These are phyloP conservation scores for Eugnorisma glareosa DNA, from an alignment of 2,888 invertebrate species.

Conservation along the genomic window DNA sequence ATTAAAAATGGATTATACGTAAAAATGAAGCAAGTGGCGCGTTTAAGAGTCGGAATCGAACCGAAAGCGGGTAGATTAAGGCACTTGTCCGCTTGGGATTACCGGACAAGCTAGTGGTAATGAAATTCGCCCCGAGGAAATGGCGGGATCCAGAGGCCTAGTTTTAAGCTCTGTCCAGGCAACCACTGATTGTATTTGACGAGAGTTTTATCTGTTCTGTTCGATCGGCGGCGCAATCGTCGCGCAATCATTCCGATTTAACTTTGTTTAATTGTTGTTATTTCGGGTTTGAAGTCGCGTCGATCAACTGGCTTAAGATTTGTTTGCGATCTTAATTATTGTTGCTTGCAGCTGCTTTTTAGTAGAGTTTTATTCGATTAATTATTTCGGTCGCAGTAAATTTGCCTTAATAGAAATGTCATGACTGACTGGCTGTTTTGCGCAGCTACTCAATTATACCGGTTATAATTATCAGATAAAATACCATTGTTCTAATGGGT, in stretches of 20 bases:
- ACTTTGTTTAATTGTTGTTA: slow-evolving; percentile 83
- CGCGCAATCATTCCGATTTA: slow-evolving; percentile 80
- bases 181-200: slow-evolving; percentile 89
- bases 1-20: slow-evolving; percentile 89
- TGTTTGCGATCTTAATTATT: slow-evolving; percentile 67
- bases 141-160: slow-evolving; percentile 85
- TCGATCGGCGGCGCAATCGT: slow-evolving; percentile 80
- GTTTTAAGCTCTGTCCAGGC: slow-evolving; percentile 88
- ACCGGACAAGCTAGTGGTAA: slow-evolving; percentile 88
- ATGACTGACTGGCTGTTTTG: slow-evolving; percentile 20
- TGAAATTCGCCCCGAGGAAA: slow-evolving; percentile 89
- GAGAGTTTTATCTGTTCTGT: slow-evolving; percentile 88
- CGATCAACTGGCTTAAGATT: slow-evolving; percentile 68
- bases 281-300: slow-evolving; percentile 74
- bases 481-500: neutral
- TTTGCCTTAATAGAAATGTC: slow-evolving; percentile 49
- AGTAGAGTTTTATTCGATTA: slow-evolving; percentile 48
- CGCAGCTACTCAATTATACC: slow-evolving; percentile 12
- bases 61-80: slow-evolving; percentile 86
- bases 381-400: slow-evolving; percentile 54
- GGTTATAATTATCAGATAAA: slow-evolving; percentile 20
- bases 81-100: slow-evolving; percentile 86
- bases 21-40: slow-evolving; percentile 87
- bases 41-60: slow-evolving; percentile 87
- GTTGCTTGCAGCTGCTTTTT: slow-evolving; percentile 57